phyloP scores from a whole-genome alignment of 2,113 vertebrate species.

The Calypte anna region DNA sequence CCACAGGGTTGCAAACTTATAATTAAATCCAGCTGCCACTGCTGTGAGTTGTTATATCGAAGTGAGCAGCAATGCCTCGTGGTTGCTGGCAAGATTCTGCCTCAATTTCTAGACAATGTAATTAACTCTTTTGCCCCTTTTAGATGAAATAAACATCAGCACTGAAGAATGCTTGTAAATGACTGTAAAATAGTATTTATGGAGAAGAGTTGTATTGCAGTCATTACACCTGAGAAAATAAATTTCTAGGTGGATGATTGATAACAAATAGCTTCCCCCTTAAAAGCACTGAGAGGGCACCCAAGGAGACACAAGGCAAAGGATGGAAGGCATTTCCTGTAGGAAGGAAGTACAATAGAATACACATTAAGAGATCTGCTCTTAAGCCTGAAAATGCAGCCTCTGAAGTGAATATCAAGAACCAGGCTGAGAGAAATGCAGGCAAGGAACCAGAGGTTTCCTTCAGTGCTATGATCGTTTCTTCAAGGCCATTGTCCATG shows the following conservation, averaged over 20 bases:
- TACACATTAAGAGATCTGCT: neutral
- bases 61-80: slow-evolving; percentile 66
- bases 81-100: slow-evolving; percentile 62
- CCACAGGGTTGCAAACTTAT: slow-evolving; percentile 74
- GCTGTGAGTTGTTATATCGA: slow-evolving; percentile 68
- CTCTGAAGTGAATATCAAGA: neutral
- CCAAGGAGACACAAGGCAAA: neutral
- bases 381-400: neutral
- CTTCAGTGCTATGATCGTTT: neutral
- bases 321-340: neutral
- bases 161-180: slow-evolving; percentile 58
- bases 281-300: neutral
- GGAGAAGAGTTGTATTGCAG: slow-evolving; percentile 6
- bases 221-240: slow-evolving; percentile 15
- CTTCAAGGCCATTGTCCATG: neutral
- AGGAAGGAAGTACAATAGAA: neutral
- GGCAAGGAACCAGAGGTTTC: neutral
- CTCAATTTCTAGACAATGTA: slow-evolving; percentile 74
- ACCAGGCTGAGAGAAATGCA: neutral
- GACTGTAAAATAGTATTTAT: slow-evolving; percentile 48
- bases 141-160: slow-evolving; percentile 70
- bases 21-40: slow-evolving; percentile 82
- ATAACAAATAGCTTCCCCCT: neutral
- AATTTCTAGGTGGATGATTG: neutral
- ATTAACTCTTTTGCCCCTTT: slow-evolving; percentile 79